Evolutionary conservation across 2,888 invertebrate species (phyloP).

Genomic region (Iselma pallidipennis): DNA sequence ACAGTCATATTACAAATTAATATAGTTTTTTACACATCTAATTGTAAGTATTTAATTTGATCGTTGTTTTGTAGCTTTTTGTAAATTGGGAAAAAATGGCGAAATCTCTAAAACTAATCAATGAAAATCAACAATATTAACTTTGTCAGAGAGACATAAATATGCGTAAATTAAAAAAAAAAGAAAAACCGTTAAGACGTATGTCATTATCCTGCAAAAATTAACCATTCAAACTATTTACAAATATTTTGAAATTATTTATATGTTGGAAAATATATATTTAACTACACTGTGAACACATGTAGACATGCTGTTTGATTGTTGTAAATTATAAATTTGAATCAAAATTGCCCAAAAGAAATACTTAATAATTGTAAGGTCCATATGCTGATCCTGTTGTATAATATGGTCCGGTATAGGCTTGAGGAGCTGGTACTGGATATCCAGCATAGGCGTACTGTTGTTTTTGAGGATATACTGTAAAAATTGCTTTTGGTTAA

Average conservation of each 20-base stretch:
- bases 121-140: slow-evolving; percentile 14
- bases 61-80: background rate
- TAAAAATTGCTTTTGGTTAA: slow-evolving; percentile 37
- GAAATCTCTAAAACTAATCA: background rate
- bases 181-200: no score
- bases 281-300: slow-evolving; percentile 1
- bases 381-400: slow-evolving; percentile 90
- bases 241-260: slow-evolving; percentile 7
- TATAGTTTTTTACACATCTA: no score
- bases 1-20: slow-evolving; percentile 14
- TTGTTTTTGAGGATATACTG: slow-evolving; percentile 94
- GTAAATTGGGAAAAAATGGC: background rate
- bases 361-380: slow-evolving; percentile 84
- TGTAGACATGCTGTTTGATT: background rate
- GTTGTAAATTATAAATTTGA: slow-evolving; percentile 25
- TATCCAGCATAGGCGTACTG: slow-evolving; percentile 91
- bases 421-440: slow-evolving; percentile 73
- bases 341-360: slow-evolving; percentile 12
- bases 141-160: slow-evolving; percentile 8
- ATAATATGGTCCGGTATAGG: slow-evolving; percentile 87
- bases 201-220: background rate
- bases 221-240: slow-evolving; percentile 10
- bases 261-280: background rate
- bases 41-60: slow-evolving; percentile 3
- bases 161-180: slow-evolving; percentile 11